phyloP scores from a whole-genome alignment of 2,797 vertebrate species.

The Chaetophractus vellerosus region DNA sequence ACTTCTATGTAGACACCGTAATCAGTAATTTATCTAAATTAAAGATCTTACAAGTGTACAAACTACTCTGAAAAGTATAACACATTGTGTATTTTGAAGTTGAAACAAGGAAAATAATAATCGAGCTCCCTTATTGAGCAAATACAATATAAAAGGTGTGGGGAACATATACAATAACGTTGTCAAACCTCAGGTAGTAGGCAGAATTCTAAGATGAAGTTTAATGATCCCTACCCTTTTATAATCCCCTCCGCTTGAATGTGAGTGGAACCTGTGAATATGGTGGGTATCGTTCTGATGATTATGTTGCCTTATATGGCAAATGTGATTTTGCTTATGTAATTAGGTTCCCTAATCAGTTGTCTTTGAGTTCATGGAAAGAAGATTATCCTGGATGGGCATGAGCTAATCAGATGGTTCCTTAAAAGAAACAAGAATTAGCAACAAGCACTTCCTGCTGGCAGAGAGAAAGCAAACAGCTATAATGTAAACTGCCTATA shows the following conservation, averaged over 20 bases:
- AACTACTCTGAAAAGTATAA: neutral
- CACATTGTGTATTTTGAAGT: neutral
- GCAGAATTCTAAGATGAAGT: neutral
- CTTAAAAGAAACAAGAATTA: neutral
- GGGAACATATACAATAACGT: neutral
- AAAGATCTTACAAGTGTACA: neutral
- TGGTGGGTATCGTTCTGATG: rapidly evolving
- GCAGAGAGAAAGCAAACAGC: neutral
- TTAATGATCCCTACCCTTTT: neutral
- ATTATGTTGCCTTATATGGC: neutral
- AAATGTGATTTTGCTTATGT: neutral
- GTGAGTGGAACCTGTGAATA: neutral
- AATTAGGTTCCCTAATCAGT: neutral
- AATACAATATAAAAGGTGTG: neutral
- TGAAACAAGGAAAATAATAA: neutral
- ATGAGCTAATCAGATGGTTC: neutral
- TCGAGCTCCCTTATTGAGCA: neutral
- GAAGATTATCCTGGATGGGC: neutral
- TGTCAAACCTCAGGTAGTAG: neutral
- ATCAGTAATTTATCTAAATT: slow-evolving; percentile 46
- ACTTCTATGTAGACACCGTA: neutral
- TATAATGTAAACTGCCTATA: neutral
- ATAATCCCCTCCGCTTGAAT: neutral
- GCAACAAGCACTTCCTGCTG: neutral
- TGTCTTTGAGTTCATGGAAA: neutral